Conservation (phyloP, 2,113 vertebrate species). For the Cygnus atratus region DNA sequence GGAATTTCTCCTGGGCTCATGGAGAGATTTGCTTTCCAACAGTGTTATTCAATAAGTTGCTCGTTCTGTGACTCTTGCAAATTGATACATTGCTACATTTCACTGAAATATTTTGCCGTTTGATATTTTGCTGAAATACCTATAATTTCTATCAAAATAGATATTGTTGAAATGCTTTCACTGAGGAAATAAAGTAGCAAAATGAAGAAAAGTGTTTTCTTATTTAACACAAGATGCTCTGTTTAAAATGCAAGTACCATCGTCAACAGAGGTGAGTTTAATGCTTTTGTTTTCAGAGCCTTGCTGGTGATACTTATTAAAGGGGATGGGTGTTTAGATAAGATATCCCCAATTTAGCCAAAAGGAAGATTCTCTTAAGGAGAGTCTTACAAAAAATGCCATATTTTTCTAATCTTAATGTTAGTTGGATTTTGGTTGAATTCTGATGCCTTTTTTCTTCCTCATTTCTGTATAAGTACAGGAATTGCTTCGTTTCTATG, state of each 20-base stretch:
- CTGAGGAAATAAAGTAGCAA: not conserved
- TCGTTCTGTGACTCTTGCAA: not conserved
- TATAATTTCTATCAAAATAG: not conserved
- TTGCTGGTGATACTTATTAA: not conserved
- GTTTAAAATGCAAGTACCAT: not conserved
- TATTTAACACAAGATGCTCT: not conserved
- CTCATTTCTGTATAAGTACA: not conserved
- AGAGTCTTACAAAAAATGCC: not conserved
- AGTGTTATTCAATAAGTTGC: not conserved
- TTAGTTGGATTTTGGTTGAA: not conserved
- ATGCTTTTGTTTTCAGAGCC: not conserved
- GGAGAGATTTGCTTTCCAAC: not conserved
- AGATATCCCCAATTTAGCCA: not conserved
- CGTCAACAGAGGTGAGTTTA: not conserved
- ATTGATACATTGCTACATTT: not conserved
- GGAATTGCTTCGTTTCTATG: not conserved
- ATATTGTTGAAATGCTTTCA: not conserved
- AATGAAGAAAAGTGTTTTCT: accelerated
- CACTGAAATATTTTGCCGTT: not conserved
- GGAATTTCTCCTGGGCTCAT: not conserved
- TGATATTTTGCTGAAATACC: not conserved
- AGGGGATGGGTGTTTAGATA: not conserved
- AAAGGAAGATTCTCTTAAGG: not conserved
- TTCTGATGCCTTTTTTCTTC: not conserved
- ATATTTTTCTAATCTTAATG: not conserved